A percentile compares a stretch with the other conserved stretches of the same genome.
These are phyloP conservation scores for Conus betulinus DNA, from an alignment of 1,140 invertebrate genomes.

Conservation along the genomic window DNA sequence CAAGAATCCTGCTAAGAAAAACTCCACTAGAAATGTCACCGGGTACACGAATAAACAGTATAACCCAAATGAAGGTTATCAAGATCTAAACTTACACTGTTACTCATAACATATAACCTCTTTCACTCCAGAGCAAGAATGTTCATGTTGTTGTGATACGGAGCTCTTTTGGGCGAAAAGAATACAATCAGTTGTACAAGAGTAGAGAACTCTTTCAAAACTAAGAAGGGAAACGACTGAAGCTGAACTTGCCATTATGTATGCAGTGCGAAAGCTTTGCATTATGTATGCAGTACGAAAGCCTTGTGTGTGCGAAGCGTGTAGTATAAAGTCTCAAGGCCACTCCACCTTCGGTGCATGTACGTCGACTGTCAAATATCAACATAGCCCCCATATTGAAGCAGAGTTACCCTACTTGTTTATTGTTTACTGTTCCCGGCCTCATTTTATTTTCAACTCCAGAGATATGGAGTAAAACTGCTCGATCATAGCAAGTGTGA, in stretches of 20 bases:
- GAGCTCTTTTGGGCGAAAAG: slow-evolving; percentile 19
- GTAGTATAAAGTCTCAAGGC: not conserved
- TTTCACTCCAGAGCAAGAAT: slow-evolving; percentile 33
- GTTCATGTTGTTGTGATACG: slow-evolving; percentile 34
- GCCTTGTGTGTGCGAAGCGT: no score
- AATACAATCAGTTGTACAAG: not conserved
- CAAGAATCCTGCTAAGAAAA: not conserved
- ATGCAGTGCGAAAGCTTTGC: not conserved
- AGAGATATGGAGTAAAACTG: no score
- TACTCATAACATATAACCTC: not conserved
- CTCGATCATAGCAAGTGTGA: no score
- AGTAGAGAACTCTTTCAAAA: not conserved
- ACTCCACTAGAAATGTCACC: not conserved
- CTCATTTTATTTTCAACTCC: no score
- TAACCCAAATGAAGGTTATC: not conserved
- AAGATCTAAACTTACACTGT: slow-evolving; percentile 24
- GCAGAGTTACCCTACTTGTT: not conserved
- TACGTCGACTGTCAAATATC: no score
- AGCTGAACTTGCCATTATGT: not conserved
- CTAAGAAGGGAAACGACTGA: no score
- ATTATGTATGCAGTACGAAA: not conserved
- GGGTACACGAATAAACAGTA: not conserved
- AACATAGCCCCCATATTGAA: no score
- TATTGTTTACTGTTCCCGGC: no score
- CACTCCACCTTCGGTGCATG: not conserved